Base-by-base conservation (phyloP, 2,888 invertebrate species). In the Mesoligia furuncula region DNA sequence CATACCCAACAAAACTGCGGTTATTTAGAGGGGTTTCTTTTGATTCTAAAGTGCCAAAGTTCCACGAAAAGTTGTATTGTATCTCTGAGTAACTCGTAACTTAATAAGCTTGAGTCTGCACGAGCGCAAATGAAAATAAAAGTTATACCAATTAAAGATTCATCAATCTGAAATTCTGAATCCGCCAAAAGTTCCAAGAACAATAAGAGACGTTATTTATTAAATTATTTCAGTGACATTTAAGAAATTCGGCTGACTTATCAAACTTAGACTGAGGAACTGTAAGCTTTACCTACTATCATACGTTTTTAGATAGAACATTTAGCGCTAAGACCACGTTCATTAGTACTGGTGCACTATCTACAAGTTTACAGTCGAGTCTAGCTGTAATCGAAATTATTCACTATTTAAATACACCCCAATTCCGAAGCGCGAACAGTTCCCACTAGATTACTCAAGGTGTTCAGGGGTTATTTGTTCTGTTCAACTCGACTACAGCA, bases 381-480 rank as follows among this genome's bases (percentile, higher is more conserved):
- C 9, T 27, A 42, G 17, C n/a, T 66, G 65, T 27, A 27, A 42
- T 66, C 3, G n/a, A 66, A 66, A 42, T 42, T 36, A 36, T 62
- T 31, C 61, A 39, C 75, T 67, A 62, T 71, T 72, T 59, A 59
- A 71, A 36, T 15, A 31, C 45, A 68, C 45, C 45, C 3, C 15
- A 51, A 80, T 61, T 71, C n/a, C n/a, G 42, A 51, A 66, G 39
- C 27, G 66, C 24, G 66, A 70, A 62, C 77, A 62, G 70, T 70
- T 67, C 9, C 57, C 54, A 48, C 61, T 31, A 31, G 48, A 57
- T 75, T 79, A 72, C 61, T 75, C 67, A 59, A 80, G 67, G 75
- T 68, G 66, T 31, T 57, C 36, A 64, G 69, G 27, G 51, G 39
- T 67, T 79, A 81, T 80, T 81, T 64, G 71, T 81, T 72, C 45